Conservation (phyloP, 2,888 invertebrate species). For the Pammene fasciana region DNA sequence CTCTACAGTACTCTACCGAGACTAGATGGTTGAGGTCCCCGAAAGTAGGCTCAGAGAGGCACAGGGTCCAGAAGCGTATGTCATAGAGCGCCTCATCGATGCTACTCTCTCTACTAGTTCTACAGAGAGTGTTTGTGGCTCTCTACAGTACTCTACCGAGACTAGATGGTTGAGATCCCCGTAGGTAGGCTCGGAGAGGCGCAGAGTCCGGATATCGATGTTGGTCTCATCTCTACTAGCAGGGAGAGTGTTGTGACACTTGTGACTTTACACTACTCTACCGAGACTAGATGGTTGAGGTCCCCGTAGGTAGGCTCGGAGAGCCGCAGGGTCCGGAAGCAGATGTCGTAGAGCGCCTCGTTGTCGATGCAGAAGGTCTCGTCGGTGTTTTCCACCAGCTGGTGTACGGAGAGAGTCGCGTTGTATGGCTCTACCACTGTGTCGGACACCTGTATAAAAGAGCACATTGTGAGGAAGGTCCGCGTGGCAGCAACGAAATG, state of each 20-base stretch:
- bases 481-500: too few relatives aligned
- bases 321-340: constrained; percentile 92
- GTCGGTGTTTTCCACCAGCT: constrained; percentile 94
- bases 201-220: too few relatives aligned
- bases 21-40: constrained; percentile 96
- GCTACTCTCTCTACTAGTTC: constrained; percentile 94
- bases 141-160: constrained; percentile 80
- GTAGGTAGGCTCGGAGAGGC: too few relatives aligned
- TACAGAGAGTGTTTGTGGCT: constrained; percentile 92
- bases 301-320: constrained; percentile 95
- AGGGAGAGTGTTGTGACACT: too few relatives aligned
- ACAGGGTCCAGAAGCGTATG: constrained; percentile 93
- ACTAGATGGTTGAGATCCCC: too few relatives aligned
- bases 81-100: constrained; percentile 95
- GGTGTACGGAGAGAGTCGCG: constrained; percentile 93
- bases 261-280: constrained; percentile 47
- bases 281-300: constrained; percentile 93
- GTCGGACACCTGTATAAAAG: constrained; percentile 86
- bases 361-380: constrained; percentile 95
- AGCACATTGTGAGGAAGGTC: too few relatives aligned
- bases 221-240: too few relatives aligned
- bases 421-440: constrained; percentile 95
- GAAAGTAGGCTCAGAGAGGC: constrained; percentile 92
- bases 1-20: constrained; percentile 71
- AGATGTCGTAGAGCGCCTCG: constrained; percentile 94